Percentiles rank a stretch among this genome's conserved stretches.
Evolutionary conservation across 2,113 vertebrate species (phyloP).

Genomic region (Centropus bengalensis): DNA sequence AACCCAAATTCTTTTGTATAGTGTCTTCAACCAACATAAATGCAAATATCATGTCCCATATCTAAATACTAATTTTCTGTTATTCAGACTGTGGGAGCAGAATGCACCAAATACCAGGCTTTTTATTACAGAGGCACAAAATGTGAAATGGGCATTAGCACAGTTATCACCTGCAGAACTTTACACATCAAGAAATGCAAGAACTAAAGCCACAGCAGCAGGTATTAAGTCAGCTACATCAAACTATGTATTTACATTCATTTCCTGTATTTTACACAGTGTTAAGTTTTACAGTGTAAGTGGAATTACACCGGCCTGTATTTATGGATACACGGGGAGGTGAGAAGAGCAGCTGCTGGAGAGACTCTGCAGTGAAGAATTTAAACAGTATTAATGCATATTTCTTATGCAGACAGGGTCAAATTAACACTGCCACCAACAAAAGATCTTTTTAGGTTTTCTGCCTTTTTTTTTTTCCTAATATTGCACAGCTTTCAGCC

Average conservation of each 20-base stretch:
- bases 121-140: neutral
- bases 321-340: neutral
- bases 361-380: neutral
- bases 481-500: neutral
- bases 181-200: rapidly evolving
- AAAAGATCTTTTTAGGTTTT: neutral
- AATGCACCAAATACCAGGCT: neutral
- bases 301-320: neutral
- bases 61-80: neutral
- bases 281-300: neutral
- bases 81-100: neutral
- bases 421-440: neutral
- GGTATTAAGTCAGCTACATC: neutral
- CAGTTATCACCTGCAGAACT: neutral
- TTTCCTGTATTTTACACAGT: neutral
- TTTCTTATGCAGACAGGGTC: rapidly evolving
- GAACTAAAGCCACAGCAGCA: neutral
- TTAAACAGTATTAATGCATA: neutral
- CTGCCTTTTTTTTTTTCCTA: neutral
- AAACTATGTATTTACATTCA: neutral
- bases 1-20: neutral
- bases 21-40: neutral
- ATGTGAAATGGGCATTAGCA: neutral
- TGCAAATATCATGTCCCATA: too few relatives aligned
- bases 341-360: neutral